Evolutionary conservation across 2,113 vertebrate species (phyloP), one percentile per base, ranked within the genome.

Genomic region (Protomyctophum bolini): DNA sequence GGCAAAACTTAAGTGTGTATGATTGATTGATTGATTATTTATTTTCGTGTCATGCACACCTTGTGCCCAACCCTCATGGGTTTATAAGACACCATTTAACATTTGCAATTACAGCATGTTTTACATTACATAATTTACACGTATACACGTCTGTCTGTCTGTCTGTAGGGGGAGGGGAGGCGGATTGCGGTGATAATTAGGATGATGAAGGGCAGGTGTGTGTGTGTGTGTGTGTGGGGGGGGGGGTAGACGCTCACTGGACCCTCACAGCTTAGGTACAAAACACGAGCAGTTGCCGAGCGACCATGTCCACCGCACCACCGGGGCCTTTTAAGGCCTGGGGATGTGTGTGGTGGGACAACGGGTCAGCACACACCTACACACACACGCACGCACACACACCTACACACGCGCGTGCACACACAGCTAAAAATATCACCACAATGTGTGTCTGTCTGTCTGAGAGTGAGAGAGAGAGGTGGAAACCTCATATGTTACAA

Each of bases 301-400:
- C 75, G 73, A 90, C 84, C 11, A 4, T 74, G 83, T 84, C 72
- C 72, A 64, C 55, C 48, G n/a, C 72, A 64, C 55, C 48, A 11
- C 70, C 64, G 60, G 83, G 86, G 83, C 90, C 90, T 88, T 91
- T 86, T 91, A 91, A 91, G 90, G 90, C 68, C 79, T 85, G 87
- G 68, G 83, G 84, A 75, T n/a, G 67, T 8, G 58, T 8, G 58
- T 81, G 86, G 74, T 84, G 87, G 87, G 86, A 82, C 77, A 50
- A 87, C 82, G 48, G 88, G 90, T 86, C 68, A 78, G 77, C 71
- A 41, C 33, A 41, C 33, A 41, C 33, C 3, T 6, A 41, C 33
- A 41, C 33, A 41, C 33, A 41, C 33, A 41, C 33, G 4, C 33
- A 41, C 33, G 5, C 33, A 41, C 33, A 2, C 33, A 41, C 33